Evolutionary conservation across 2,797 vertebrate genomes (phyloP), one percentile per base, ranked within the genome.

Genomic region (Muscicapa striata): DNA sequence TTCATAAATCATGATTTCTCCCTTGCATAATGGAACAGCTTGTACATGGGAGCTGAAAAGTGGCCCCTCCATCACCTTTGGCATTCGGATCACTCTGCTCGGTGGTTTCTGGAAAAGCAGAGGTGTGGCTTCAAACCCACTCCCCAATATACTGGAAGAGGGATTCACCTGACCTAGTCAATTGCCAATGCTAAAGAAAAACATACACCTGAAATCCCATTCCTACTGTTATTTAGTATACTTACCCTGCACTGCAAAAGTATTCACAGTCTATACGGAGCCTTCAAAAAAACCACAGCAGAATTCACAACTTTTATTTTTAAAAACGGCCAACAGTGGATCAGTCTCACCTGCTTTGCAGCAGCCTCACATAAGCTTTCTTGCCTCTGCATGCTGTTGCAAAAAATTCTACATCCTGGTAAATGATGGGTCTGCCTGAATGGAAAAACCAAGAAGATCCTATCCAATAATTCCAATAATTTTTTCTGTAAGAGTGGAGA

Each of bases 81-180:
- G 43, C 40, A 46, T 55, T 78, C 30, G 13, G 34, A 49, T 64
- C 0, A 0, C 40, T 40, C n/a, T 0, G 0, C 29, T 63, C 1
- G 0, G 3, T 22, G n/a, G 27, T 61, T 70, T 77, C 57, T 46
- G n/a, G n/a, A 77, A 66, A 64, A 58, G 51, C 0, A 4, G 30
- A 63, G 41, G 6, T 10, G 10, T 17, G 22, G n/a, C 24, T 51
- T 85, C 3, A 10, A 90, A 55, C 54, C 32, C 2, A 3, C 61
- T 63, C n/a, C 9, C 6, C 15, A 6, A 0, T 26, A 68, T 1
- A 9, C 55, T 79, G 34, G 30, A 82, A 78, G 40, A 63, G 34
- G 38, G 41, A 76, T 61, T 55, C 13, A 4, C 67, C 67, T 51
- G 19, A 68, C 15, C 30, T 18, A 38, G 14, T 26, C 38, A 61